Conservation (phyloP, 37 sponge, comb jelly and placozoan species). For the Oopsacas minuta region DNA sequence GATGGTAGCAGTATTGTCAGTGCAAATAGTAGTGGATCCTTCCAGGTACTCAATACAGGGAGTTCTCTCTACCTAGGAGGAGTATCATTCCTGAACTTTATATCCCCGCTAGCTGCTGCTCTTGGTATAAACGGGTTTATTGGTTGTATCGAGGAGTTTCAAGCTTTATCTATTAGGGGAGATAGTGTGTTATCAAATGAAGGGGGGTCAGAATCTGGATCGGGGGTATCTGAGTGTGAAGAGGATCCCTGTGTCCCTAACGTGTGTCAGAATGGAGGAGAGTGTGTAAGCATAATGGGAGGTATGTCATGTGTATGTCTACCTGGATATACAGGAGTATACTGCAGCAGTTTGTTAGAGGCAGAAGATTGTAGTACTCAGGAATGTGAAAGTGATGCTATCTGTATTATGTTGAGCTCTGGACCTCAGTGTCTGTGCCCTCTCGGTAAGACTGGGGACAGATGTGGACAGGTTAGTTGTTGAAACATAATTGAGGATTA, state of each 20-base stretch:
- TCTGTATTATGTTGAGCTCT: background rate
- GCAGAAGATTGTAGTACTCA: background rate
- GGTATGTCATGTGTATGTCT: background rate
- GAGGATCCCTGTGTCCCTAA: slow-evolving; percentile 21
- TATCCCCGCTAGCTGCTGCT: background rate
- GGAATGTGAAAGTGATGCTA: background rate
- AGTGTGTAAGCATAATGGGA: background rate
- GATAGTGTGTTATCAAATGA: background rate
- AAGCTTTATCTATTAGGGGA: background rate
- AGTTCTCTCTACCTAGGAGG: background rate
- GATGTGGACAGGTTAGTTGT: background rate
- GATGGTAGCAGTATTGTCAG: background rate
- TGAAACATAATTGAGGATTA: background rate
- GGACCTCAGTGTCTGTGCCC: slow-evolving; percentile 2
- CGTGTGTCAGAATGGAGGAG: slow-evolving; percentile 37
- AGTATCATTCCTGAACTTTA: background rate
- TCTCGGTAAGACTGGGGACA: background rate
- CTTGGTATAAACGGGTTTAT: background rate
- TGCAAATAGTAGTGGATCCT: background rate
- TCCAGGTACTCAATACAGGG: background rate
- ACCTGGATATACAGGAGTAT: background rate
- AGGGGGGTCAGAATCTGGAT: background rate
- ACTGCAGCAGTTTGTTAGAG: background rate
- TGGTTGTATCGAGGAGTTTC: background rate
- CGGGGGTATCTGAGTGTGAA: background rate